Evolutionary conservation across 2,113 vertebrate genomes (phyloP), one percentile per base, ranked within the genome.

Genomic region (Hassar affinis): DNA sequence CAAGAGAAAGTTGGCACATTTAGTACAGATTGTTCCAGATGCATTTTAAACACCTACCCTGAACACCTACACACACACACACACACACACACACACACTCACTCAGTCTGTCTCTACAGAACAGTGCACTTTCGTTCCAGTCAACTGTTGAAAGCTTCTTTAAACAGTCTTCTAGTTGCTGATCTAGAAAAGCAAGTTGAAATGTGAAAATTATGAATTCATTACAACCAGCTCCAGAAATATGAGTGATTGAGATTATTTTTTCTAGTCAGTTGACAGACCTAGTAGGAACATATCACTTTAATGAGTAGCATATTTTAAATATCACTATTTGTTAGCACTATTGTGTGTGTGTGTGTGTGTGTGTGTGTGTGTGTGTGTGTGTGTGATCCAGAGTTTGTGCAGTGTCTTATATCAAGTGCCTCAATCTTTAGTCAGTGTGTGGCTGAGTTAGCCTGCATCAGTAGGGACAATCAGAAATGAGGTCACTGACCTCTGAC

Each of bases 321-420:
- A 87, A 76, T 80, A 78, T 66, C 68, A 91, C 88, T 91, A 85
- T 89, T 87, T 85, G 75, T n/a, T n/a, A n/a, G n/a, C n/a, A n/a
- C n/a, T n/a, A n/a, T n/a, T n/a, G n/a, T n/a, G n/a, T n/a, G n/a
- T 88, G 54, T 87, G 62, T 87, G 71, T 66, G 42, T 87, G 75
- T 84, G 83, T 81, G 30, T 79, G 27, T 22, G 66, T 54, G 80
- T 81, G 81, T 62, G 49, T 84, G 84, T 84, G 57, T 85, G 51
- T 20, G 77, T 66, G 80, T 74, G 78, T 74, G 57, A 84, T 84
- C 78, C 49, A 69, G 59, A 47, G 68, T 79, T 77, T 78, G 30
- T 84, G 74, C 54, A 54, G 77, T 54, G 88, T 92, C 88, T 92
- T 80, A 74, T 83, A 86, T 83, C 84, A 94, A 93, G 93, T 93